A percentile compares a stretch with the other conserved stretches of the same genome.
Conservation (phyloP, 2,113 vertebrate genomes). For the Leiothrix lutea region DNA sequence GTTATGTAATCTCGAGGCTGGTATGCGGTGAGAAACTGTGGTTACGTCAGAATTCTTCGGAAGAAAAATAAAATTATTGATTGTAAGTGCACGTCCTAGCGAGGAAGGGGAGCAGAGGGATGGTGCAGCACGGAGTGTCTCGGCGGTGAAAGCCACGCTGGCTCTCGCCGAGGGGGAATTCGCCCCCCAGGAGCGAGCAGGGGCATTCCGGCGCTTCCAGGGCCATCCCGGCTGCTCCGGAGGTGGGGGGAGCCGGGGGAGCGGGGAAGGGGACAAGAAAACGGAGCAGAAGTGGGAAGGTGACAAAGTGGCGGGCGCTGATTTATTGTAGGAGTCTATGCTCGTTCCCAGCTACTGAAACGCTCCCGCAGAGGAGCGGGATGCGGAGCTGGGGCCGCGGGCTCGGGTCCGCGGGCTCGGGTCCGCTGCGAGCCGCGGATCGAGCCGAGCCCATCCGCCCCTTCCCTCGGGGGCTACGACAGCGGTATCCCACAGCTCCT, state of each 20-base stretch:
- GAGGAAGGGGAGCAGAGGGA: slow-evolving; percentile 10
- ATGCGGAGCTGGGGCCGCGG: neutral
- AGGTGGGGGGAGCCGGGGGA: neutral
- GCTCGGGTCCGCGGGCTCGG: neutral
- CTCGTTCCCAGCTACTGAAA: slow-evolving; percentile 88
- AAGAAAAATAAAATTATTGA: slow-evolving; percentile 29
- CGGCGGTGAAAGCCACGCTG: neutral
- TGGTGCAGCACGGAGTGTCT: neutral
- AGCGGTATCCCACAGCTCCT: slow-evolving; percentile 73
- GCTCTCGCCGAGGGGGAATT: neutral
- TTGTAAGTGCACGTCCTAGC: slow-evolving; percentile 25
- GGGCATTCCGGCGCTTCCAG: neutral
- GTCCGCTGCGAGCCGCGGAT: neutral
- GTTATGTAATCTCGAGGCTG: slow-evolving; percentile 43
- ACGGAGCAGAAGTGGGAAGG: slow-evolving; percentile 51
- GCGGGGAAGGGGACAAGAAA: neutral
- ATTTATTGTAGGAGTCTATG: slow-evolving; percentile 81
- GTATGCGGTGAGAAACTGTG: neutral
- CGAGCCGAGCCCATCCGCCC: slow-evolving; percentile 53
- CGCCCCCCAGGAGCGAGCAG: neutral
- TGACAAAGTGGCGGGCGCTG: slow-evolving; percentile 76
- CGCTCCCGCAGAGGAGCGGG: slow-evolving; percentile 61
- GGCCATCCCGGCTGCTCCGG: neutral
- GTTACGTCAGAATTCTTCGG: slow-evolving; percentile 58
- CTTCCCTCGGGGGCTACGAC: neutral